Evolutionary conservation across 37 sponge, comb jelly and placozoan genomes (phyloP), one percentile per base, ranked within the genome.

Genomic region (Ephydatia muelleri): DNA sequence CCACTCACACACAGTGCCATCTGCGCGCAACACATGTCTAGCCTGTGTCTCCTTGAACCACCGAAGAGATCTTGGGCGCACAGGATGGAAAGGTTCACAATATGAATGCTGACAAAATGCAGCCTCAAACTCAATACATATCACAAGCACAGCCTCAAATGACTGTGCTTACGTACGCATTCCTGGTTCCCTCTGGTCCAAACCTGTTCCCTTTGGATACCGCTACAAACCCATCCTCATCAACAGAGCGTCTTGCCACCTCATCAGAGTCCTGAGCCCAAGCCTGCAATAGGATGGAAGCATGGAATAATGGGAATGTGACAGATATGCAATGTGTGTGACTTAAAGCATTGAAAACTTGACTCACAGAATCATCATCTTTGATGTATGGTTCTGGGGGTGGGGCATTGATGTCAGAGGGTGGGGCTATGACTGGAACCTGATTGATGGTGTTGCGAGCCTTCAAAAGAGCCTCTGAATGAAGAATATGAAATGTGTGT

Each of bases 31-130:
- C 22, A 86, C 68, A 23, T 75, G 66, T 8, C 25, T 25, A 0
- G 76, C 74, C 73, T 94, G 95, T 39, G 95, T 94, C 72, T 88
- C 89, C 40, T 91, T 79, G 73, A 94, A 94, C 95, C 95, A 94
- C 11, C 95, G 81, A 37, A 86, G 75, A 29, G 95, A 91, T 32
- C 92, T 92, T 73, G 21, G 23, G 3, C 23, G 8, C 4, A 43
- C 4, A 43, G 57, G 16, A 19, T 4, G 57, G 16, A 57, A 57
- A 43, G 47, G 8, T 43, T 79, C 25, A 64, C 65, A 79, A 11
- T 43, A 43, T 11, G 8, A 43, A 43, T 8, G 8, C 47, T 16
- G 22, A 2, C 16, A 11, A 71, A 6, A 71, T 68, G 68, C 68
- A 34, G n/a, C 19, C 69, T 26, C 57, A 39, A 47, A 36, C 73